These are phyloP conservation scores for Periophthalmodon schlosseri DNA, from an alignment of 2,113 vertebrate genomes.

Conservation along the genomic window DNA sequence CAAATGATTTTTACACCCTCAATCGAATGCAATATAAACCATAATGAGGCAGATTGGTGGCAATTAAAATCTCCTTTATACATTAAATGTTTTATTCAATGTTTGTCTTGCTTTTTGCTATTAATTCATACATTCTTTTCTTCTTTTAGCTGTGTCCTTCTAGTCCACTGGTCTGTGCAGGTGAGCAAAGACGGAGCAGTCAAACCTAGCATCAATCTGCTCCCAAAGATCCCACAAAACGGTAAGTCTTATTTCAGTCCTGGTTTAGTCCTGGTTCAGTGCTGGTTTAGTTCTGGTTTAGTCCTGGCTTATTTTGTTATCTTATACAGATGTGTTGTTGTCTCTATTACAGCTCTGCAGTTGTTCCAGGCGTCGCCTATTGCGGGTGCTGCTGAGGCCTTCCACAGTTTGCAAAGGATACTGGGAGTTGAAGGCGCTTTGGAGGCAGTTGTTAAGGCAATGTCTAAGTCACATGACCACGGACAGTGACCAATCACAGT, in stretches of 20 bases:
- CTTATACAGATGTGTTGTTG: neutral
- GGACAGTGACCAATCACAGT: neutral
- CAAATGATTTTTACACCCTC: no score
- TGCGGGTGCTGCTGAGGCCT: neutral
- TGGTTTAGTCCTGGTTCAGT: neutral
- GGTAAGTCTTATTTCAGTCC: conserved; percentile 37
- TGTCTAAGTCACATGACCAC: neutral
- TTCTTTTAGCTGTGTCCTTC: conserved; percentile 33
- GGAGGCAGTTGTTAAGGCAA: neutral
- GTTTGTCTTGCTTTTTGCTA: no score
- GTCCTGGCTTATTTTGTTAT: neutral
- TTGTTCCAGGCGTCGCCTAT: conserved; percentile 6
- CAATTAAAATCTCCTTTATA: no score
- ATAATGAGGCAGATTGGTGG: no score
- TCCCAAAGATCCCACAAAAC: conserved; percentile 59
- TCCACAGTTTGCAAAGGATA: conserved; percentile 3
- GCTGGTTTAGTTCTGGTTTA: neutral
- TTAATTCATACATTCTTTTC: neutral
- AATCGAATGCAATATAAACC: no score
- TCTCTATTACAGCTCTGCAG: neutral
- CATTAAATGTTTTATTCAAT: no score
- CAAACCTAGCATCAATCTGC: conserved; percentile 43
- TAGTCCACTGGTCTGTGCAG: conserved; percentile 55
- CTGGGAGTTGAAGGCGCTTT: neutral
- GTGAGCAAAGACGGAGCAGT: conserved; percentile 56